A percentile compares a stretch with the other conserved stretches of the same genome.
Evolutionary conservation across 2,888 invertebrate genomes (phyloP).

Genomic region (Alloplasta piceator): DNA sequence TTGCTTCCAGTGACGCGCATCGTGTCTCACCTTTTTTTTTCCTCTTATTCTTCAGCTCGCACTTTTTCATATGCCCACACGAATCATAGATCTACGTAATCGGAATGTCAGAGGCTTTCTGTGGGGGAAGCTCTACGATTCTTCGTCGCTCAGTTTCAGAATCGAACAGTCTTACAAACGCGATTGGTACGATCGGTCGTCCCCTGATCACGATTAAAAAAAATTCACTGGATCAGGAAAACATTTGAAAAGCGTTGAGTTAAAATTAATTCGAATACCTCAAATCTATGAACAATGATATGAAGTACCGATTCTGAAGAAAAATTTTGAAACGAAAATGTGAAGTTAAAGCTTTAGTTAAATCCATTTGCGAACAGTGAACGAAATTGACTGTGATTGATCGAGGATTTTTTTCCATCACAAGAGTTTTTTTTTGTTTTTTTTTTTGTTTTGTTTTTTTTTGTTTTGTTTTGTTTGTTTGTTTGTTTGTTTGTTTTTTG

Average conservation of each 20-base stretch:
- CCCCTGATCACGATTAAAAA: not conserved
- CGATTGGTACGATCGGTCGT: slow-evolving; percentile 56
- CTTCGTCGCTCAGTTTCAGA: slow-evolving; percentile 34
- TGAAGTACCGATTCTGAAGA: not conserved
- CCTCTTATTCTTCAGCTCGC: not conserved
- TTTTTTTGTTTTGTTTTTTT: not conserved
- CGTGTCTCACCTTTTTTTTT: slow-evolving; percentile 34
- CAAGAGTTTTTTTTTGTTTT: not conserved
- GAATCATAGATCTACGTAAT: slow-evolving; percentile 55
- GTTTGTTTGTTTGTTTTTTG: slow-evolving; percentile 14
- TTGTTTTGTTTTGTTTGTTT: not conserved
- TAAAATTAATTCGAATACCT: no score
- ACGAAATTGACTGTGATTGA: slow-evolving; percentile 43
- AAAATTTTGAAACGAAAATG: slow-evolving; percentile 13
- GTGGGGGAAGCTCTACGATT: slow-evolving; percentile 29
- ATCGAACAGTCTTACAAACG: slow-evolving; percentile 62
- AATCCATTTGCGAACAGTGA: slow-evolving; percentile 15
- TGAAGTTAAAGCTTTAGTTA: slow-evolving; percentile 17
- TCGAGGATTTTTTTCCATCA: slow-evolving; percentile 26
- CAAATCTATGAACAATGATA: no score
- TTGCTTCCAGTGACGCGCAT: slow-evolving; percentile 37
- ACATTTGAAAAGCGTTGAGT: no score
- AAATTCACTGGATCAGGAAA: not conserved
- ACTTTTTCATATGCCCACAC: slow-evolving; percentile 36
- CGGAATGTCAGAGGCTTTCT: slow-evolving; percentile 32